Base-by-base conservation (phyloP, 2,797 vertebrate genomes). In the Crenichthys baileyi region DNA sequence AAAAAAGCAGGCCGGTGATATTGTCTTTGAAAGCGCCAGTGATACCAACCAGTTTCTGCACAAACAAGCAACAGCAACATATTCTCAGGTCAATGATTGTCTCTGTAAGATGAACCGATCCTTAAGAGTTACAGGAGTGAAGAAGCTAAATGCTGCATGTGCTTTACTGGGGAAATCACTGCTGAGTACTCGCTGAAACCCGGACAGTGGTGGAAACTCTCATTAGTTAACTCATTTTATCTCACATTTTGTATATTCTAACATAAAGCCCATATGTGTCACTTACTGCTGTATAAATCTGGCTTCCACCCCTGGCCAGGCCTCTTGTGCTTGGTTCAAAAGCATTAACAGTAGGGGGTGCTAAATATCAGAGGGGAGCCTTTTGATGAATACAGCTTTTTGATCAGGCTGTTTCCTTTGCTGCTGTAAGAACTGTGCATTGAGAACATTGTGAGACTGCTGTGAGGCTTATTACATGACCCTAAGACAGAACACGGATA, bases 341-440 rank as follows among this genome's bases (percentile, higher is more conserved):
- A 83, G 29, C 76, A 76, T 58, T 20, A 81, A 91, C 95, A 93
- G 91, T 83, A 95, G 95, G 93, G 91, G 95, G 94, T 85, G 94
- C 93, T 82, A 94, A 73, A 94, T 90, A 91, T 91, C 91, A 92
- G 85, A 89, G 88, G 88, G 91, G 84, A 87, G 79, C 39, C 84
- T 88, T 93, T 90, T 89, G 68, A 89, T 86, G 77, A 65, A 77
- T 39, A 0, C n/a, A 50, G 71, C 80, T 85, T 89, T 91, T 92
- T 84, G 75, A 84, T 74, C 73, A 63, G 71, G 18, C 29, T 0
- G 16, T 92, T 88, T 76, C 91, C 85, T 92, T 92, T 89, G n/a
- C 70, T 12, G 68, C 53, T 51, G 8, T 12, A 60, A 39, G n/a
- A 77, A 72, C 77, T 53, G 1, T 22, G 72, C 24, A 70, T 11